A percentile compares a stretch with the other conserved stretches of the same genome.
Conservation (phyloP, 2,888 invertebrate species). For the Podotricha telesiphe region DNA sequence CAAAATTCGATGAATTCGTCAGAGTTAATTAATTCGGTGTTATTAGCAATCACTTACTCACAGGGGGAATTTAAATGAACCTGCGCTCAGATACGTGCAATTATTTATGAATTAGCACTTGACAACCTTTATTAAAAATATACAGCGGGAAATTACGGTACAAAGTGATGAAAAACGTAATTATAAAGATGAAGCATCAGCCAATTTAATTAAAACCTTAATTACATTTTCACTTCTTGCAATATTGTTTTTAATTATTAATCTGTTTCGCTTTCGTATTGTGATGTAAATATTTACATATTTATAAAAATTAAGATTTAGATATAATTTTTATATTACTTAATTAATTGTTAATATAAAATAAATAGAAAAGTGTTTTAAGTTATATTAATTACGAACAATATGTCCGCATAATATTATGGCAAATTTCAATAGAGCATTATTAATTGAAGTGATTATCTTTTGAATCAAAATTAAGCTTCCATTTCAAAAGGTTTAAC, state of each 20-base stretch:
- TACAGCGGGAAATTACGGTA: constrained; percentile 5
- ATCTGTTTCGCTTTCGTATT: neutral
- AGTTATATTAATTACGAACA: neutral
- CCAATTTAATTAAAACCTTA: constrained; percentile 7
- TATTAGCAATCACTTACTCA: constrained; percentile 2
- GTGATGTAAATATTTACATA: neutral
- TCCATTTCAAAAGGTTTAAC: neutral
- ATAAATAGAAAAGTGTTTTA: no score
- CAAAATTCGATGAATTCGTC: constrained; percentile 1
- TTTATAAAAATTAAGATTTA: no score
- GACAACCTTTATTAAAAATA: constrained; percentile 19
- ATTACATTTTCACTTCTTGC: neutral
- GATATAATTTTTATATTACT: no score
- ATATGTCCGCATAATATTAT: neutral
- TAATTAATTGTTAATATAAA: no score
- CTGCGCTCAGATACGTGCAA: neutral
- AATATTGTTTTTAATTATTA: constrained; percentile 3
- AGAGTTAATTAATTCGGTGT: constrained; percentile 7
- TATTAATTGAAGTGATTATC: constrained; percentile 3
- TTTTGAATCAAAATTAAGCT: neutral
- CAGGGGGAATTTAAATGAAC: constrained; percentile 12
- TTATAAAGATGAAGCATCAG: constrained; percentile 9
- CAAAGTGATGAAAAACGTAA: constrained; percentile 14
- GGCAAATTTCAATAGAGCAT: neutral
- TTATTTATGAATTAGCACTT: constrained; percentile 3